phyloP scores from a whole-genome alignment of 2,797 vertebrate species.

The Trematomus bernacchii region DNA sequence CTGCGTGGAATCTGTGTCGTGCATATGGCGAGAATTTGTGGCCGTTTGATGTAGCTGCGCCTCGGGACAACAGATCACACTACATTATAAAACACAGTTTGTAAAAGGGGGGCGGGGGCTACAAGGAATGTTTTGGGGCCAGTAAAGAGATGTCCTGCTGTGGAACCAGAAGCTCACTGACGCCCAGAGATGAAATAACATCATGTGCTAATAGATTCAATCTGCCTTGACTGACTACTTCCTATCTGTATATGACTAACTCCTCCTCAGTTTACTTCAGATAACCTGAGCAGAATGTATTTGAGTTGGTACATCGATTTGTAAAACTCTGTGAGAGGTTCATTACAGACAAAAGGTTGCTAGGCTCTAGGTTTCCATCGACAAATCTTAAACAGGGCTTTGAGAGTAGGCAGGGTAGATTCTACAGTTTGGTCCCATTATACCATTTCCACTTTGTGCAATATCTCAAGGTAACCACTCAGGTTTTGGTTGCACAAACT shows the following conservation, averaged over 20 bases:
- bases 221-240: constrained; percentile 59
- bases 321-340: constrained; percentile 5
- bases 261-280: constrained; percentile 38
- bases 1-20: constrained; percentile 65
- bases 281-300: constrained; percentile 26
- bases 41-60: constrained; percentile 78
- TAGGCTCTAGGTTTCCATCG: not conserved
- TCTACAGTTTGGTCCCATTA: too few species aligned
- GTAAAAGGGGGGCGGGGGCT: constrained; percentile 58
- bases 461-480: too few species aligned
- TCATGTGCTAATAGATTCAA: constrained; percentile 71
- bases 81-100: constrained; percentile 80
- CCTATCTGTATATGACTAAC: constrained; percentile 41
- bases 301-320: constrained; percentile 5
- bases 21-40: constrained; percentile 63
- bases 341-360: not conserved
- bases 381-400: too few species aligned
- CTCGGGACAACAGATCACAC: constrained; percentile 79
- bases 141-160: constrained; percentile 80
- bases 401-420: too few species aligned
- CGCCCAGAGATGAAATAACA: constrained; percentile 55
- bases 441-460: too few species aligned
- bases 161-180: constrained; percentile 60
- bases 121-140: constrained; percentile 64
- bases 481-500: too few species aligned